Base-by-base conservation (phyloP, 2,797 vertebrate species). In the Orientallactaga sibirica region DNA sequence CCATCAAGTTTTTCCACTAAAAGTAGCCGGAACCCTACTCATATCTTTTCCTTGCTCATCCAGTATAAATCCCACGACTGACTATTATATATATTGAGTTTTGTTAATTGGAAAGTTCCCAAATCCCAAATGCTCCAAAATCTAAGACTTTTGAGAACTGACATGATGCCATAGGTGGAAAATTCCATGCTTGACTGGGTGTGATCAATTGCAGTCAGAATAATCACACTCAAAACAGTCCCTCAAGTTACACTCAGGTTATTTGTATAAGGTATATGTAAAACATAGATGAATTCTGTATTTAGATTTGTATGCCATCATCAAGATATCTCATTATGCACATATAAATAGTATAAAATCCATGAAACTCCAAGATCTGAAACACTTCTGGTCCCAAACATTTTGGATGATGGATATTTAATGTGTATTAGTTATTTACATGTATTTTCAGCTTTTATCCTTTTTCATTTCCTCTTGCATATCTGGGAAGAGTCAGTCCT, bases 381-480 rank as follows among this genome's bases (percentile, higher is more conserved):
- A n/a, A 71, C 55, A 71, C 6, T 55, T 89, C n/a, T 70, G 61
- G 22, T 84, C 24, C 18, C 29, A 78, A n/a, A 25, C n/a, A 77
- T 66, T 89, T 71, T 55, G 66, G 58, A 41, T 75, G 79, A 25
- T 15, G 18, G 5, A 19, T 75, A 55, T 52, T 67, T 73, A 79
- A 58, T 18, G 27, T 62, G 29, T 37, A 66, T 73, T 22, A 15
- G 52, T 62, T 68, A 79, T 85, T 92, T 90, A 43, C 71, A 43
- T 48, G 48, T 15, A n/a, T 66, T 12, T 33, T 86, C 78, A 78
- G 76, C 55, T 79, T 90, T 67, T 92, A 48, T 22, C 70, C 55
- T 19, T 27, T 92, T 83, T 92, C 86, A 75, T 70, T 95, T 95
- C 84, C 83, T 94, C 41, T 92, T 88, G 71, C 67, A 93, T 43